These are phyloP conservation scores for Poeciliopsis infans DNA, from an alignment of 2,797 vertebrate species.

Conservation along the genomic window DNA sequence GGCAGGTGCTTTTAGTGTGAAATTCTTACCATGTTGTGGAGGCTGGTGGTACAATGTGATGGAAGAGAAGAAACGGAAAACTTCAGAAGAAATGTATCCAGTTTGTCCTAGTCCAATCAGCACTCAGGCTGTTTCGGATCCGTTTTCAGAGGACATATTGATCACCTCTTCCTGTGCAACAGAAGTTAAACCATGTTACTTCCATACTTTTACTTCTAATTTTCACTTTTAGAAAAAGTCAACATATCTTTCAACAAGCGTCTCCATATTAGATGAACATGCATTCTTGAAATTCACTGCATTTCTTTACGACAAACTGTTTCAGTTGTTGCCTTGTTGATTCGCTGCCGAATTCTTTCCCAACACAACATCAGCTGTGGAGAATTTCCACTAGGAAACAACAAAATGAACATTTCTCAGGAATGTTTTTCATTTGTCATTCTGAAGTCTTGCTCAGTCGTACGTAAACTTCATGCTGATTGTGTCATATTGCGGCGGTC, in stretches of 20 bases:
- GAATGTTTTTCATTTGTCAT: constrained; percentile 45
- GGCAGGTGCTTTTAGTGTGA: not conserved
- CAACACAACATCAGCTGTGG: constrained; percentile 45
- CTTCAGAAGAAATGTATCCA: not conserved
- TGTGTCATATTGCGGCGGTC: constrained; percentile 17
- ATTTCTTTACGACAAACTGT: not conserved
- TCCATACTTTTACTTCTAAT: not conserved
- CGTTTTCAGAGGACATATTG: not conserved
- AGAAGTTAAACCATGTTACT: not conserved
- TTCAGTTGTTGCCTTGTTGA: not conserved
- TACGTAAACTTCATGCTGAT: constrained; percentile 14
- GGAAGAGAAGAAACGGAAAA: not conserved
- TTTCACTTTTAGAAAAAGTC: not conserved
- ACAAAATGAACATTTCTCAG: constrained; percentile 50
- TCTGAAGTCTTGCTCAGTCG: constrained; percentile 27
- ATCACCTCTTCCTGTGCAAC: not conserved
- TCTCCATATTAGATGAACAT: not conserved
- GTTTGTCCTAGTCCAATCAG: not conserved
- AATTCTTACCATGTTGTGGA: not conserved
- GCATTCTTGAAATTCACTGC: not conserved
- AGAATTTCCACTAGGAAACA: constrained; percentile 55
- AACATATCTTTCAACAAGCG: not conserved
- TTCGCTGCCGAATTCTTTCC: not conserved
- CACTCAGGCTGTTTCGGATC: not conserved
- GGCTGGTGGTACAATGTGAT: not conserved